These are phyloP conservation scores for Macropis europaea DNA, from an alignment of 2,888 invertebrate genomes.

Conservation along the genomic window DNA sequence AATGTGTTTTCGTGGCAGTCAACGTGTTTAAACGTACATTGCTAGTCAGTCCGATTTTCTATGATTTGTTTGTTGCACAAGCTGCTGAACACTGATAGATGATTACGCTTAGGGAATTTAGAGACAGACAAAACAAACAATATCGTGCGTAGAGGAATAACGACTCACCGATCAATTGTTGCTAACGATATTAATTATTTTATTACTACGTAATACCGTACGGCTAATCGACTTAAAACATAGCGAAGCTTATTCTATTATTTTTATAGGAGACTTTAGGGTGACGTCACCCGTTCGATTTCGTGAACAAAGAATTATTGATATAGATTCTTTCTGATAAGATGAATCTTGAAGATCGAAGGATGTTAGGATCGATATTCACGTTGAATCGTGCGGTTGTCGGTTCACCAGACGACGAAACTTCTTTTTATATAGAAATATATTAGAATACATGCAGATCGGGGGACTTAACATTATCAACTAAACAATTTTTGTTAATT, in stretches of 20 bases:
- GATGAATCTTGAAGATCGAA: too few species aligned
- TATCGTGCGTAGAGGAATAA: background rate
- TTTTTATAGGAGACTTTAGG: slow-evolving; percentile 47
- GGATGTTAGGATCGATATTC: too few species aligned
- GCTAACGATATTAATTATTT: slow-evolving; percentile 35
- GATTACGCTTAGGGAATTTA: slow-evolving; percentile 33
- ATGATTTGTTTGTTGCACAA: background rate
- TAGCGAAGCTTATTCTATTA: slow-evolving; percentile 47
- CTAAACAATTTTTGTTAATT: too few species aligned
- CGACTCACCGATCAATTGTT: slow-evolving; percentile 30
- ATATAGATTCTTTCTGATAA: too few species aligned
- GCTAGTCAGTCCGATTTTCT: slow-evolving; percentile 17
- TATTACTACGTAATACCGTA: slow-evolving; percentile 20
- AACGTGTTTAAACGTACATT: too few species aligned
- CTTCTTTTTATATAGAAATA: slow-evolving; percentile 41
- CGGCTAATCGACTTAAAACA: slow-evolving; percentile 18
- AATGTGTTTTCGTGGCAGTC: background rate
- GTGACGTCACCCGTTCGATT: slow-evolving; percentile 29
- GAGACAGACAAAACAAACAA: background rate
- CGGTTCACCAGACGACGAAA: slow-evolving; percentile 22
- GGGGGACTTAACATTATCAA: too few species aligned
- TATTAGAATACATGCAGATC: slow-evolving; percentile 35
- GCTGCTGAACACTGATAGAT: slow-evolving; percentile 14
- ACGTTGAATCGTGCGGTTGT: slow-evolving; percentile 22
- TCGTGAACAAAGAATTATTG: too few species aligned